phyloP scores from a whole-genome alignment of 2,113 vertebrate genomes.

The Forbesichthys papilliferus region DNA sequence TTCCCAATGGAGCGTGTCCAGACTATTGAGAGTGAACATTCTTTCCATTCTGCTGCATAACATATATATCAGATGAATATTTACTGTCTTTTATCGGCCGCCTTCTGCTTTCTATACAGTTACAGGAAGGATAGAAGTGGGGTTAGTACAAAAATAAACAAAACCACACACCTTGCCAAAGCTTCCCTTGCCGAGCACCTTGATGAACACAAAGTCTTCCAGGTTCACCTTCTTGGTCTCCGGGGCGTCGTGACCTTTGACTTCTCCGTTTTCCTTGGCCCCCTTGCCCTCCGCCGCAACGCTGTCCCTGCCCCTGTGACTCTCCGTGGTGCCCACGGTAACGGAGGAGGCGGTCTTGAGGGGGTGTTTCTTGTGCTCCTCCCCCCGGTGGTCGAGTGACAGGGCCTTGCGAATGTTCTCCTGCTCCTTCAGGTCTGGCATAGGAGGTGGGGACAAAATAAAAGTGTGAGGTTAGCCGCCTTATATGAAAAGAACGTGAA shows the following conservation, averaged over 20 bases:
- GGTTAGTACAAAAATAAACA: neutral
- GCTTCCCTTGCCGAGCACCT: conserved; percentile 97
- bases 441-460: neutral
- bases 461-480: neutral
- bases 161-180: conserved; percentile 88
- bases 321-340: conserved; percentile 55
- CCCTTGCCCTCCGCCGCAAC: conserved; percentile 63
- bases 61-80: too few species aligned
- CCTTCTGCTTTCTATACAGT: too few species aligned
- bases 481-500: too few species aligned
- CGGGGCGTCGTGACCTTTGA: conserved; percentile 72
- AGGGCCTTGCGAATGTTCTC: conserved; percentile 95
- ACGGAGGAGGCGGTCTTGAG: conserved; percentile 66
- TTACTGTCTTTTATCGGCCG: too few species aligned
- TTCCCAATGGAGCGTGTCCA: too few species aligned
- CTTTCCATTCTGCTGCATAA: too few species aligned
- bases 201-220: conserved; percentile 93
- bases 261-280: conserved; percentile 83
- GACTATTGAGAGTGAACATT: too few species aligned
- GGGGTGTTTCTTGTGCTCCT: conserved; percentile 78
- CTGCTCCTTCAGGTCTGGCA: conserved; percentile 89
- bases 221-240: conserved; percentile 86
- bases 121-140: neutral
- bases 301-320: conserved; percentile 50
- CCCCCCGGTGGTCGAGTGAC: conserved; percentile 90